Percentiles rank a stretch among this genome's conserved stretches.
phyloP scores from a whole-genome alignment of 2,888 invertebrate species.

The Drosophila affinis region DNA sequence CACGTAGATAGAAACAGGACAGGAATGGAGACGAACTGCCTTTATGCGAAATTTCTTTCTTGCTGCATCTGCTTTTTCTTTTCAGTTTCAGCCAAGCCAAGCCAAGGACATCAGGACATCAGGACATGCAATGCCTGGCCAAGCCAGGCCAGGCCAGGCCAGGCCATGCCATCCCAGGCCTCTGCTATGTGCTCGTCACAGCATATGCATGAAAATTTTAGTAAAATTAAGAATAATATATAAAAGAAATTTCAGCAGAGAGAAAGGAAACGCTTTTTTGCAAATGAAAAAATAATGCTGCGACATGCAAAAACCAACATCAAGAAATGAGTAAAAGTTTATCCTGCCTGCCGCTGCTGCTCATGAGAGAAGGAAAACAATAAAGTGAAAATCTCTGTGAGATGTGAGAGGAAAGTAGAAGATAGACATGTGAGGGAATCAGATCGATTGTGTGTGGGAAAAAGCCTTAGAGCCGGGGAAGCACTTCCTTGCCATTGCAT shows the following conservation, averaged over 20 bases:
- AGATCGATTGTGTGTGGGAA: conserved; percentile 53
- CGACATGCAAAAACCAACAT: conserved; percentile 56
- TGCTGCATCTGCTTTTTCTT: conserved; percentile 53
- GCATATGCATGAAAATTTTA: conserved; percentile 41
- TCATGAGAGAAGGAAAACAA: conserved; percentile 19
- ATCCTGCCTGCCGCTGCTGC: conserved; percentile 2
- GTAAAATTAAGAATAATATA: conserved; percentile 59
- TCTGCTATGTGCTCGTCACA: neutral
- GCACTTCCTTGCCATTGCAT: neutral
- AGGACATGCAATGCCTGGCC: neutral
- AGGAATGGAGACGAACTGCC: conserved; percentile 16
- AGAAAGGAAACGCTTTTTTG: conserved; percentile 40
- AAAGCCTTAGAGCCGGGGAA: conserved; percentile 34
- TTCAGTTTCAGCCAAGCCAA: conserved; percentile 9
- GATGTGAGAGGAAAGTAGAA: neutral
- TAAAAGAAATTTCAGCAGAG: conserved; percentile 36
- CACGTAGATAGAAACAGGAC: neutral
- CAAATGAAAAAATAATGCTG: conserved; percentile 60
- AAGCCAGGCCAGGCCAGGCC: neutral
- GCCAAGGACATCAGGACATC: conserved; percentile 4
- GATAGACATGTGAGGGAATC: neutral
- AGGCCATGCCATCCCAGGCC: conserved; percentile 3
- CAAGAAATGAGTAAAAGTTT: conserved; percentile 22
- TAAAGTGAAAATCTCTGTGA: neutral
- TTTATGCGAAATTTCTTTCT: conserved; percentile 45